Evolutionary conservation across 2,797 vertebrate genomes (phyloP).

Genomic region (Argya squamiceps): DNA sequence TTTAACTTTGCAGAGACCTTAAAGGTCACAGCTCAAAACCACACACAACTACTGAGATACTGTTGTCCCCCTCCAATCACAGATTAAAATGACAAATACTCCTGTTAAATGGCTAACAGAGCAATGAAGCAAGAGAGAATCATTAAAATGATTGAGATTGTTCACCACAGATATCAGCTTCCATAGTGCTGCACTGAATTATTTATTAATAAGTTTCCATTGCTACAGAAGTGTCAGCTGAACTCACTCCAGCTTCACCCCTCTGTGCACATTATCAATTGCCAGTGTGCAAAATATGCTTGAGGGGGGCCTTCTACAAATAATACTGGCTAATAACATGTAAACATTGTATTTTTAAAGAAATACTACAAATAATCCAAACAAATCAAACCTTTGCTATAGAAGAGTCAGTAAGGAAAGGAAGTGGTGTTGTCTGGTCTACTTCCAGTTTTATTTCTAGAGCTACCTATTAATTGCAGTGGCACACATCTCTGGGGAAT

Average conservation of each 20-base stretch:
- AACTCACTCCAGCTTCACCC: neutral
- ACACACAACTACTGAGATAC: neutral
- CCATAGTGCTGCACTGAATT: neutral
- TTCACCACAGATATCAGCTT: neutral
- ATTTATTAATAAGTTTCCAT: constrained; percentile 34
- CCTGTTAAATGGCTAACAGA: neutral
- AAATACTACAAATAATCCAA: neutral
- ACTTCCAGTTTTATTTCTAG: neutral
- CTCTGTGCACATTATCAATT: neutral
- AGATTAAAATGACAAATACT: neutral
- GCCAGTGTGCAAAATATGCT: neutral
- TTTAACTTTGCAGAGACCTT: neutral
- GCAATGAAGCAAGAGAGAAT: neutral
- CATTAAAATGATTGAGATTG: neutral
- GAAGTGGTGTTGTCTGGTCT: neutral
- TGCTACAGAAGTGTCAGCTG: neutral
- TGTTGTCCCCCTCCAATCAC: neutral
- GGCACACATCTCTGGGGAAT: neutral
- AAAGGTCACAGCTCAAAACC: neutral
- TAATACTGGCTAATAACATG: neutral
- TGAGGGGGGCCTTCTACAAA: neutral
- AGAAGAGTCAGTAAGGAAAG: neutral
- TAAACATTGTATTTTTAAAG: neutral
- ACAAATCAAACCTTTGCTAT: neutral
- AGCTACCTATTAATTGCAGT: neutral